These are phyloP conservation scores for Idaea straminata DNA, from an alignment of 2,888 invertebrate genomes.

Conservation along the genomic window DNA sequence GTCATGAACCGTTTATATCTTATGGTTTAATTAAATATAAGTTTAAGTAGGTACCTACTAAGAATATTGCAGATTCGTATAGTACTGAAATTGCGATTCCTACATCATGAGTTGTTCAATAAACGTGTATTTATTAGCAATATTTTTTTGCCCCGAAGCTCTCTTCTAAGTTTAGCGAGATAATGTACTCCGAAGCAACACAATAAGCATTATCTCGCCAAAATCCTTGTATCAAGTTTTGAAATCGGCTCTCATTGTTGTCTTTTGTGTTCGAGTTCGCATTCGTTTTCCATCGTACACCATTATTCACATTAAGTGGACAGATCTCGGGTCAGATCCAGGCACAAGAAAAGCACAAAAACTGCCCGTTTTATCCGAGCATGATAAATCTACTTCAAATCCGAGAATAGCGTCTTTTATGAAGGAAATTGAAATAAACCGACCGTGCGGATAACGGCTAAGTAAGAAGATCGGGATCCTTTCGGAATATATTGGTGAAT, in stretches of 20 bases:
- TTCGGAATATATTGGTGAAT: constrained; percentile 77
- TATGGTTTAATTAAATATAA: neutral
- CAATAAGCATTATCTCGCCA: constrained; percentile 60
- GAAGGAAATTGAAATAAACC: constrained; percentile 81
- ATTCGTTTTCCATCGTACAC: constrained; percentile 80
- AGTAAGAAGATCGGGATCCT: constrained; percentile 78
- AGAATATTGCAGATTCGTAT: too few relatives aligned
- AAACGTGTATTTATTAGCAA: constrained; percentile 4
- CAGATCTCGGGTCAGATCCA: constrained; percentile 81
- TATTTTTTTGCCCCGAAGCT: constrained; percentile 5
- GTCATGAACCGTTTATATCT: neutral
- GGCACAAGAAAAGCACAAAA: constrained; percentile 80
- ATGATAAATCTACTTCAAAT: constrained; percentile 81
- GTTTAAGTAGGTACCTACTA: neutral
- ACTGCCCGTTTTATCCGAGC: constrained; percentile 80
- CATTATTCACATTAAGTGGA: constrained; percentile 81
- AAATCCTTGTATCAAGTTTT: constrained; percentile 76
- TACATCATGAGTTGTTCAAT: neutral
- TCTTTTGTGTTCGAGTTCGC: constrained; percentile 77
- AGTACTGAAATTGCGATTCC: too few relatives aligned
- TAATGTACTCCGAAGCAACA: constrained; percentile 39
- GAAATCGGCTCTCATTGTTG: constrained; percentile 77
- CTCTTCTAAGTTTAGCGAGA: constrained; percentile 26
- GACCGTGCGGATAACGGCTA: constrained; percentile 80
- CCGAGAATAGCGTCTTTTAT: constrained; percentile 81